Base-by-base conservation (phyloP, 2,113 vertebrate genomes). In the Pteronura brasiliensis region DNA sequence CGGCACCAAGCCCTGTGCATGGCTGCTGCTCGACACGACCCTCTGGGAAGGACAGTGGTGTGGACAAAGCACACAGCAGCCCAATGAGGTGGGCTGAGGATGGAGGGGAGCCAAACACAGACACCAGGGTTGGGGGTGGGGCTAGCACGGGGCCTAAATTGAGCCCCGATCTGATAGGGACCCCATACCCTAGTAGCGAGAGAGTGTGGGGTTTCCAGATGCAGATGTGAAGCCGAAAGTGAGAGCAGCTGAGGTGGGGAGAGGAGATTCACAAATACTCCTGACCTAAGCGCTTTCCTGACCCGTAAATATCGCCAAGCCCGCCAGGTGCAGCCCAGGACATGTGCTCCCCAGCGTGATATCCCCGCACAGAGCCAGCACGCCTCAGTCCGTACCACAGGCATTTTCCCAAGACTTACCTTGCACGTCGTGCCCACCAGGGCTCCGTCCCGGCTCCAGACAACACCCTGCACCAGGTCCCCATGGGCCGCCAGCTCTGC, bases 371-470 rank as follows among this genome's bases (percentile, higher is more conserved):
- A 49, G 42, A 84, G n/a, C 6, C 27, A 2, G 15, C 44, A 44
- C 2, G 7, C 55, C 44, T 76, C 69, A 23, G 57, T 47, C 34
- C 47, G 12, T 31, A 10, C 44, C 12, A 1, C 13, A 23, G 39
- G 47, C 31, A 59, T 10, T 1, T 72, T 36, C 36, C n/a, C 5
- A 3, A 14, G 13, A n/a, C 65, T 65, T 29, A 99, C 99, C 99
- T 99, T 99, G 98, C 99, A 99, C 36, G 99, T 99, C 0, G 99
- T 99, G 55, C 99, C 99, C 25, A 99, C 97, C 21, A 99, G 98
- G 36, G 97, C 98, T 9, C 99, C 99, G 0, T 99, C 99, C 10
- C 20, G 97, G 98, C 99, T 99, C 99, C 99, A 99, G 87, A 98
- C 88, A 61, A 99, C 97, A 84, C 99, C 99, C 97, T 99, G 99